Percentiles rank a stretch among this genome's conserved stretches.
phyloP scores from a whole-genome alignment of 37 sponge, comb jelly and placozoan genomes.

The Mnemiopsis leidyi region DNA sequence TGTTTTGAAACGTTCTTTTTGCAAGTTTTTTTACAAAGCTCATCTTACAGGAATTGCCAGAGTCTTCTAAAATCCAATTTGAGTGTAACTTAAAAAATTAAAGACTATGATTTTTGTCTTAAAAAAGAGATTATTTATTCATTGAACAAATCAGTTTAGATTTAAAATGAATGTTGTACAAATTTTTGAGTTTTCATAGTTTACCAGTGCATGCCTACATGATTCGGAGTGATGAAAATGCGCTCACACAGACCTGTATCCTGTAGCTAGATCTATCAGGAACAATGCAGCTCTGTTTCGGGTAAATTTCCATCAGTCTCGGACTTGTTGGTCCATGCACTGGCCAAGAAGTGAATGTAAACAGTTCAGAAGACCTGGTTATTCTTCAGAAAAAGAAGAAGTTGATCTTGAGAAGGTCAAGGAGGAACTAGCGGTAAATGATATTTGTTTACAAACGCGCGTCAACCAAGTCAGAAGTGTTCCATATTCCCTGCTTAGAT shows the following conservation, averaged over 20 bases:
- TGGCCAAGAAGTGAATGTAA: not conserved
- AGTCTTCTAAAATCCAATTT: conserved; percentile 7
- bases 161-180: too few relatives aligned
- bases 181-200: too few relatives aligned
- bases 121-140: too few relatives aligned
- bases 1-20: too few relatives aligned
- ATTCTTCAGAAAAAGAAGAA: conserved; percentile 64
- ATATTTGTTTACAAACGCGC: not conserved
- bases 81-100: too few relatives aligned
- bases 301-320: not conserved
- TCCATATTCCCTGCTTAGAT: not conserved
- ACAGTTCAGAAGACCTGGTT: conserved; percentile 37
- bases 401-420: conserved; percentile 41
- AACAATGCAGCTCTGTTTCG: not conserved
- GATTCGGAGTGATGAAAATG: not conserved
- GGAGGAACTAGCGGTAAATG: conserved; percentile 62
- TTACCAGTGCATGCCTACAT: not conserved
- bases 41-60: not conserved
- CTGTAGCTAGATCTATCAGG: not conserved
- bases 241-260: not conserved
- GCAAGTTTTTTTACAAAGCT: not conserved
- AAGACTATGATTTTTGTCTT: too few relatives aligned
- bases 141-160: too few relatives aligned
- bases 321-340: not conserved
- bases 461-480: not conserved